phyloP scores from a whole-genome alignment of 2,797 vertebrate genomes.

The Sphenopsis melanotis region DNA sequence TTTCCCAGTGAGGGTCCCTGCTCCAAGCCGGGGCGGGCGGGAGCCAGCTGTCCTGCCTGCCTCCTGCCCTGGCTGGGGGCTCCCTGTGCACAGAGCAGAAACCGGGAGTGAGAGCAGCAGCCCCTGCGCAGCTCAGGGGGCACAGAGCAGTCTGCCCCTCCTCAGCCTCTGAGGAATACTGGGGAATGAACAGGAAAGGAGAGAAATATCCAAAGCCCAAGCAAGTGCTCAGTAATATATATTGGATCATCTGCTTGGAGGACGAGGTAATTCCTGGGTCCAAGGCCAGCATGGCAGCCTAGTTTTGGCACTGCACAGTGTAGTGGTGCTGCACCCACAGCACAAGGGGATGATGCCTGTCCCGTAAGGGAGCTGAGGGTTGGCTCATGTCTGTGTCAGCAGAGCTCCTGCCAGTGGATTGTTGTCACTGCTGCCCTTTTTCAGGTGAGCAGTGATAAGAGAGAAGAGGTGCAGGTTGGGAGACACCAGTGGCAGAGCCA shows the following conservation, averaged over 20 bases:
- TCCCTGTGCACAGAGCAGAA: neutral
- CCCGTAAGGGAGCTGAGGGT: rapidly evolving
- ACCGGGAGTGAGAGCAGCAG: rapidly evolving
- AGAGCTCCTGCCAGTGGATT: neutral
- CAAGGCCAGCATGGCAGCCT: neutral
- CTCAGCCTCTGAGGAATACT: neutral
- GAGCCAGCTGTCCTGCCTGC: neutral
- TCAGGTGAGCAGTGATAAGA: neutral
- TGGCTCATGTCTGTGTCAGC: rapidly evolving
- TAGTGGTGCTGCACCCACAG: neutral
- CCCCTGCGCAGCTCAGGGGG: neutral
- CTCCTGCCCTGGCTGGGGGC: too few relatives aligned
- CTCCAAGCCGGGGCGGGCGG: rapidly evolving
- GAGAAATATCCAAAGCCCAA: neutral
- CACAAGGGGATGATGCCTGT: rapidly evolving
- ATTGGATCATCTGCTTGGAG: neutral
- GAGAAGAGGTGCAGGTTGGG: neutral
- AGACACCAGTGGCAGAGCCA: neutral
- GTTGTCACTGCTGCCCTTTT: neutral
- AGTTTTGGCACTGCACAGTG: rapidly evolving
- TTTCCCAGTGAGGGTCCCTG: neutral
- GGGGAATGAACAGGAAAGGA: neutral
- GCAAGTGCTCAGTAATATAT: rapidly evolving
- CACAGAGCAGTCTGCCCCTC: neutral
- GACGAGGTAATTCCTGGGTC: neutral